Base-by-base conservation (phyloP, 2,113 vertebrate species). In the Neogobius melanostomus region DNA sequence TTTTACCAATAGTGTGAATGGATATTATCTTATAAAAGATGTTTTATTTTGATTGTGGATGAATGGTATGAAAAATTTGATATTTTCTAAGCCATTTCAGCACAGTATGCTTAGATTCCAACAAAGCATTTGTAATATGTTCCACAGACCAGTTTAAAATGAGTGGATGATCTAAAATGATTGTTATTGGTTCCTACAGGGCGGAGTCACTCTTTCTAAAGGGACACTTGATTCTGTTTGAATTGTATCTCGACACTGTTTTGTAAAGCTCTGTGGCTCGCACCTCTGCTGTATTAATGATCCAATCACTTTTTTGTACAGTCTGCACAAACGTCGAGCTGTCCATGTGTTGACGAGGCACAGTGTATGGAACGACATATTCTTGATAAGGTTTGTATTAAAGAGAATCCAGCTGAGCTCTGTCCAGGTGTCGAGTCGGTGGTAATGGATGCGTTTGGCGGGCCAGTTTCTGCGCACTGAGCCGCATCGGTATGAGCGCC, bases 331-430 rank as follows among this genome's bases (percentile, higher is more conserved):
- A 75, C 82, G 60, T 68, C 80, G 81, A 77, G 75, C 79, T 83
- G 79, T 85, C 85, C 81, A 77, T 85, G 79, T 82, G 71, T 85
- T 73, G 71, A 60, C 48, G 51, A 77, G 53, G 66, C 68, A 73
- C 52, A 47, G 50, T 70, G 66, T 75, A 69, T 71, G 76, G 80
- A 74, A 74, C 78, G 21, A 64, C 71, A 71, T 82, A 68, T 87
- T 87, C 83, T 80, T 82, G 76, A 77, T 81, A 79, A 78, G 63
- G 62, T 85, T 89, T 86, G 71, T 81, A 88, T 85, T 83, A 85
- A 89, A 88, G 66, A 63, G 67, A 68, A 67, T 63, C 12, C 51
- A 65, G 64, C 68, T 75, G 69, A 65, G 77, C 46, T 14, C 57
- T 71, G 64, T 74, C 69, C 62, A 21, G 11, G 50, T 75, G 14